These are phyloP conservation scores for Mythimna vitellina DNA, from an alignment of 2,888 invertebrate genomes.

Conservation along the genomic window DNA sequence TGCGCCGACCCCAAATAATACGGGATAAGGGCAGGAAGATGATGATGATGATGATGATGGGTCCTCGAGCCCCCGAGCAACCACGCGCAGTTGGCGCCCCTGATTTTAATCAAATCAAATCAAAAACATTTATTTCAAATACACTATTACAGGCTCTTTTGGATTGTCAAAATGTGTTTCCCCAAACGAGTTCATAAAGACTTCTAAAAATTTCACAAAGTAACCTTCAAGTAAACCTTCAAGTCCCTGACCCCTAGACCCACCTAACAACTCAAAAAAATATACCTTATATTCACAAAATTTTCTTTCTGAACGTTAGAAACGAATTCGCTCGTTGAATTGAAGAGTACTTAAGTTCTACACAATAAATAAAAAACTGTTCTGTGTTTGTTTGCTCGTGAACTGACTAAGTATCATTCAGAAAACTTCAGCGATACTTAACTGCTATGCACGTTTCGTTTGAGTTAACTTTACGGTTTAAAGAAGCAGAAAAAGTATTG, in stretches of 20 bases:
- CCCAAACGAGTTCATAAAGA: neutral
- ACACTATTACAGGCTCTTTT: no score
- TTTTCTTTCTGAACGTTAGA: conserved; percentile 10
- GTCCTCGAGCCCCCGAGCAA: no score
- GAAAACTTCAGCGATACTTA: conserved; percentile 10
- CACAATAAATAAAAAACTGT: conserved; percentile 43
- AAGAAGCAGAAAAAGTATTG: conserved; percentile 10
- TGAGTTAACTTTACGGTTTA: conserved; percentile 12
- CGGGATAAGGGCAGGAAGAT: no score
- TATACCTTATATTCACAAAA: conserved; percentile 1
- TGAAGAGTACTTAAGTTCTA: conserved; percentile 26
- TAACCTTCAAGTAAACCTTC: no score
- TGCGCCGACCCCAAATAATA: no score
- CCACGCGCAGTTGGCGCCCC: no score
- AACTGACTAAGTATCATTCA: conserved; percentile 26
- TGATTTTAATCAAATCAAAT: no score
- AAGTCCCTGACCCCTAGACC: neutral
- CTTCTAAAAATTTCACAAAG: neutral
- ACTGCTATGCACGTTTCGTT: conserved; percentile 5
- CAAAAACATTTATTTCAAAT: no score
- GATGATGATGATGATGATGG: no score
- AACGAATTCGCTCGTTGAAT: conserved; percentile 9
- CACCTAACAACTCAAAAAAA: neutral
- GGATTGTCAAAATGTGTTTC: neutral
- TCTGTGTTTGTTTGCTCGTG: conserved; percentile 40